Base-by-base conservation (phyloP, 2,113 vertebrate species). In the Entelurus aequoreus region DNA sequence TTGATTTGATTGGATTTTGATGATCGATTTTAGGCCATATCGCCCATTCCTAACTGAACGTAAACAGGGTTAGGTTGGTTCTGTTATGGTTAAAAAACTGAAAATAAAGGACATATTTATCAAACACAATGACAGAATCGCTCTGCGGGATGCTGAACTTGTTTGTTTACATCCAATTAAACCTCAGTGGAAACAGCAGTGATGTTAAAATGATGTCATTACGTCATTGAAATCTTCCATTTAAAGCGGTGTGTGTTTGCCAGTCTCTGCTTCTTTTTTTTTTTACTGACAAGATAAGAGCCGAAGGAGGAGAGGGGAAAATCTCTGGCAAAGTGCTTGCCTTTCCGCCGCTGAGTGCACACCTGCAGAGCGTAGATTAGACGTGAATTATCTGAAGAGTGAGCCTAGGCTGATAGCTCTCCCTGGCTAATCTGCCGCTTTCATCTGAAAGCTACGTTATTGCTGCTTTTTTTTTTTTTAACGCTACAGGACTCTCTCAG, bases 311-410 rank as follows among this genome's bases (percentile, higher is more conserved):
- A 28, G 62, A 82, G 79, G 84, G 16, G 54, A 14, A 84, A 85
- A 86, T 86, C 76, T 85, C 73, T 69, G 67, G n/a, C 36, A 54
- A 68, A 57, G 71, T 70, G 54, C 70, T 62, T 72, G 75, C 72
- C 72, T 76, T 77, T 71, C 73, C 71, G 69, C 74, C 79, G 71
- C 72, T 73, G 69, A 76, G 63, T 71, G 77, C 77, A 71, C 66
- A 87, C 83, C 84, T 88, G 84, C 77, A 81, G 55, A 72, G 75
- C 72, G 69, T 69, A 86, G 86, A 89, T 88, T 89, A 89, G 71
- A 82, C 49, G 68, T 78, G 83, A 84, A 82, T 88, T 87, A 87
- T 87, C 79, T 68, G 76, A 72, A 69, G 73, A 77, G 78, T 2
- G 59, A 77, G 78, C 71, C 53, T 79, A 51, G 52, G 74, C 73